Base-by-base conservation (phyloP, 2,888 invertebrate genomes). In the Serripes groenlandicus region DNA sequence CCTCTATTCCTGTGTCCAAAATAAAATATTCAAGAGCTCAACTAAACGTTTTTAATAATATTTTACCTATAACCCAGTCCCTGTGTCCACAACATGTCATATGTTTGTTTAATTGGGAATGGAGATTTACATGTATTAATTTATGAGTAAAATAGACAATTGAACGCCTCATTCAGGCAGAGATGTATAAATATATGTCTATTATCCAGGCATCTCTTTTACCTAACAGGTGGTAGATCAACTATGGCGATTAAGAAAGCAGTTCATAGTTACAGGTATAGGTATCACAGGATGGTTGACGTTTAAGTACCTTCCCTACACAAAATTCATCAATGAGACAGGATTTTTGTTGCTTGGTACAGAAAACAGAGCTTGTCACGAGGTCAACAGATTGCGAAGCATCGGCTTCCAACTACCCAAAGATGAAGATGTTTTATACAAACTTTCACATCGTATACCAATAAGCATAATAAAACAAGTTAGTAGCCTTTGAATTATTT, bases 211-310 rank as follows among this genome's bases (percentile, higher is more conserved):
- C n/a, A n/a, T n/a, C n/a, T n/a, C n/a, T n/a, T n/a, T n/a, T n/a
- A n/a, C n/a, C n/a, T n/a, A n/a, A n/a, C n/a, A n/a, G n/a, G n/a
- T n/a, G n/a, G n/a, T n/a, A 49, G 49, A 49, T 3, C 18, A 5
- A 49, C 7, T 37, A 37, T 42, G 42, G 66, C 9, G 9, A 23
- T 42, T 34, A 18, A 21, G 62, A 30, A 30, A 26, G 15, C 71
- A 80, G 3, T 23, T 75, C 15, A 28, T 75, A 18, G 68, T 70
- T 18, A 64, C 75, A 28, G 64, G 71, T 34, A 37, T 56, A 18
- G 72, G 58, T n/a, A 32, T 80, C 15, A 68, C 54, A 35, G 80
- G 75, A 28, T 80, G 75, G 75, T 49, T 72, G 28, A 73, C 68
- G 1, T 71, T 32, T 58, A 70, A 75, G 5, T 75, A 68, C 34